Percentiles rank a stretch among this genome's conserved stretches.
Evolutionary conservation across 2,797 vertebrate species (phyloP).

Genomic region (Diceros bicornis): DNA sequence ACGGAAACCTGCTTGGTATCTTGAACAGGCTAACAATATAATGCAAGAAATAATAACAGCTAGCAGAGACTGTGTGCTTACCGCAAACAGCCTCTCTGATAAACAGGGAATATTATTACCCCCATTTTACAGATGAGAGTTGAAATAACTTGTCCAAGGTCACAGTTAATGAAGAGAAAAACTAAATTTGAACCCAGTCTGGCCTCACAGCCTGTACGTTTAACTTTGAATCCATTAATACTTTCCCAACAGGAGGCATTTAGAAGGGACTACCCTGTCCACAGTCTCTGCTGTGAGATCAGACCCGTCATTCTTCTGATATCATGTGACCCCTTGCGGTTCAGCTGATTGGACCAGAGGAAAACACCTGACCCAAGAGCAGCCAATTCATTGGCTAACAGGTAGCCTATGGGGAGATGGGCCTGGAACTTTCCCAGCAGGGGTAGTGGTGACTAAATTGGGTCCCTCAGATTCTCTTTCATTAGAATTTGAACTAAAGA

Average conservation of each 20-base stretch:
- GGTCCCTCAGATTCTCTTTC: background rate
- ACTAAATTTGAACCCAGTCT: background rate
- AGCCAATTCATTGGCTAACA: background rate
- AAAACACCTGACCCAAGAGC: background rate
- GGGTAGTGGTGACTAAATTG: background rate
- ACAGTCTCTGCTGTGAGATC: background rate
- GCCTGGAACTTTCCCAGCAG: background rate
- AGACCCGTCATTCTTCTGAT: background rate
- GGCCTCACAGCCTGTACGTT: background rate
- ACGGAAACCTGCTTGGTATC: background rate
- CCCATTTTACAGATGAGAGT: background rate
- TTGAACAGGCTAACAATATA: conserved; percentile 3
- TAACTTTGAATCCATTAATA: background rate
- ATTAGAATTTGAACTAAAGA: background rate
- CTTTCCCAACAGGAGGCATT: background rate
- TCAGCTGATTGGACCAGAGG: background rate
- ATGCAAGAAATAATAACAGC: background rate
- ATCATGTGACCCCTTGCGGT: background rate
- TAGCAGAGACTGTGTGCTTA: background rate
- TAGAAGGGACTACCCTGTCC: background rate
- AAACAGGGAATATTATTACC: background rate
- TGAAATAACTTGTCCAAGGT: background rate
- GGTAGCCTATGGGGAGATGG: background rate
- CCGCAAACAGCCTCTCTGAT: background rate
- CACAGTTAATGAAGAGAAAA: background rate